Percentiles rank a stretch among this genome's conserved stretches.
Conservation (phyloP, 2,888 invertebrate species). For the Apomyelois bistriatella region DNA sequence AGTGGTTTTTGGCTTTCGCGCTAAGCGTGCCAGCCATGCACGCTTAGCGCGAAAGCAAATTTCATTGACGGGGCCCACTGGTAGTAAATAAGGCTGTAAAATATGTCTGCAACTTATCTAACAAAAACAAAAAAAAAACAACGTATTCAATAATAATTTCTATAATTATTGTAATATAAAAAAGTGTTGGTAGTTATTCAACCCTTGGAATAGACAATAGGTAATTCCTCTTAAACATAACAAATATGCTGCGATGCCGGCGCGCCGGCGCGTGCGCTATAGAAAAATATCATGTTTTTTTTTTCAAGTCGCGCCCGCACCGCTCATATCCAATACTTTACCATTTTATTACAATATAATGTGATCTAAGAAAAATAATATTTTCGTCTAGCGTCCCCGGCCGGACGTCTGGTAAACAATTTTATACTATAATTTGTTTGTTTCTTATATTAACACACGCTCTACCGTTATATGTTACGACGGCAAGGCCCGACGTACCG, state of each 20-base stretch:
- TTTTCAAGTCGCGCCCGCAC: slow-evolving; percentile 36
- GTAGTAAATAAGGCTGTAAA: background rate
- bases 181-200: slow-evolving; percentile 79
- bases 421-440: slow-evolving; percentile 77
- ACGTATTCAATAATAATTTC: slow-evolving; percentile 78
- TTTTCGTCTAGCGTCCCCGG: slow-evolving; percentile 72
- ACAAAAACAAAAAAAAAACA: slow-evolving; percentile 41
- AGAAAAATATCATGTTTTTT: slow-evolving; percentile 68
- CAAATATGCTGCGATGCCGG: slow-evolving; percentile 57
- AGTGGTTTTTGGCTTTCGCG: no score
- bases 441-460: slow-evolving; percentile 61
- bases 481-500: slow-evolving; percentile 47
- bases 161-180: slow-evolving; percentile 82
- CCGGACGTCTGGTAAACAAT: slow-evolving; percentile 71
- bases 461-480: slow-evolving; percentile 54
- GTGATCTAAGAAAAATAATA: slow-evolving; percentile 80
- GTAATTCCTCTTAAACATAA: slow-evolving; percentile 80
- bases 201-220: slow-evolving; percentile 80
- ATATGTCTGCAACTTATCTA: background rate
- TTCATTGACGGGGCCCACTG: no score
- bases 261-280: slow-evolving; percentile 39
- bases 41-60: no score
- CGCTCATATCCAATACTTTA: slow-evolving; percentile 61
- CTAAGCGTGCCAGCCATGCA: no score
- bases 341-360: slow-evolving; percentile 77